Evolutionary conservation across 2,888 invertebrate genomes (phyloP).

Genomic region (Diadegma fenestrale): DNA sequence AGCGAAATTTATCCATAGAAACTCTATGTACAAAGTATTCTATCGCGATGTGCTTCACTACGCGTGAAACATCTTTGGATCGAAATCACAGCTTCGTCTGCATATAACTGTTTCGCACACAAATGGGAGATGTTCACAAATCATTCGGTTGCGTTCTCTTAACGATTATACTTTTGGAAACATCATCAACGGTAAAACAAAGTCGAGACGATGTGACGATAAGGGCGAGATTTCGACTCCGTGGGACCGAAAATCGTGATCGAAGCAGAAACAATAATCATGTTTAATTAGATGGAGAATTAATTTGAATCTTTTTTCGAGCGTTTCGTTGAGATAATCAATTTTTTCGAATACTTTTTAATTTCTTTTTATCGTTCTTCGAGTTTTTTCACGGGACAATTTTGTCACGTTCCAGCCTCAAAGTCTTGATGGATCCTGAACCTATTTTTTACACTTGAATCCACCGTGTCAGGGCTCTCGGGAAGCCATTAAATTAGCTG

Average conservation of each 20-base stretch:
- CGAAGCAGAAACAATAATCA: neutral
- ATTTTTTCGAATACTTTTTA: neutral
- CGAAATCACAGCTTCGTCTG: slow-evolving; percentile 34
- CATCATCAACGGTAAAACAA: slow-evolving; percentile 46
- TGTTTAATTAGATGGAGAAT: neutral
- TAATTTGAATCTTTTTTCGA: neutral
- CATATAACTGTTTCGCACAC: slow-evolving; percentile 37
- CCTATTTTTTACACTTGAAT: slow-evolving; percentile 34
- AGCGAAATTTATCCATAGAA: neutral
- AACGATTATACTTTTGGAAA: slow-evolving; percentile 17
- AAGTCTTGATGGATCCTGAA: slow-evolving; percentile 38
- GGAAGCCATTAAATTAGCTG: neutral
- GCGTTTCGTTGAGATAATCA: neutral
- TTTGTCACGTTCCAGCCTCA: neutral
- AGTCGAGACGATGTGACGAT: slow-evolving; percentile 59
- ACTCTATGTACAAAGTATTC: slow-evolving; percentile 18
- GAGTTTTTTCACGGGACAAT: neutral
- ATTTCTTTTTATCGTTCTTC: neutral
- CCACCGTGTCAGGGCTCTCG: neutral
- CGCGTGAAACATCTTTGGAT: slow-evolving; percentile 66
- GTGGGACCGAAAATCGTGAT: neutral
- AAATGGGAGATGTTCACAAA: slow-evolving; percentile 55
- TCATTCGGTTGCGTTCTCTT: slow-evolving; percentile 50
- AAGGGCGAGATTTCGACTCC: slow-evolving; percentile 23
- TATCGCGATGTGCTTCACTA: slow-evolving; percentile 65